phyloP scores from a whole-genome alignment of 2,113 vertebrate genomes.

The Serinus canaria region DNA sequence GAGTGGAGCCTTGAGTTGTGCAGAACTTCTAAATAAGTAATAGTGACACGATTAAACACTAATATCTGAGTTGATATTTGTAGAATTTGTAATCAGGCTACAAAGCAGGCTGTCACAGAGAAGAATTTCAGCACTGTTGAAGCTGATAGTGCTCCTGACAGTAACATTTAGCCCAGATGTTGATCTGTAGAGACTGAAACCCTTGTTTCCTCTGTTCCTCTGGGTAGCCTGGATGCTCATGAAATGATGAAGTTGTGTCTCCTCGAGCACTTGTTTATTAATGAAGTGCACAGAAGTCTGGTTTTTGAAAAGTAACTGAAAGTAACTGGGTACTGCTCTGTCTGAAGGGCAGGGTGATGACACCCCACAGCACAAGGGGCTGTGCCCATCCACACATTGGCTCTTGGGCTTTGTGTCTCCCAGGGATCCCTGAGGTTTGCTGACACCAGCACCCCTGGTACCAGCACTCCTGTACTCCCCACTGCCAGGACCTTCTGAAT shows the following conservation, averaged over 20 bases:
- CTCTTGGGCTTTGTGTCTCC: neutral
- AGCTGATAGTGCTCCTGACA: neutral
- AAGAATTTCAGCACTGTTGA: neutral
- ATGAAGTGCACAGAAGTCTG: neutral
- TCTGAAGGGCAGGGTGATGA: neutral
- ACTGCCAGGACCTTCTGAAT: neutral
- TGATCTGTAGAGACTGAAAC: neutral
- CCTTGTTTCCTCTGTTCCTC: neutral
- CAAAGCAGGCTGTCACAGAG: neutral
- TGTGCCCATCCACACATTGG: neutral
- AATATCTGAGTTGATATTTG: slow-evolving; percentile 1
- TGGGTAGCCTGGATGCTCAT: neutral
- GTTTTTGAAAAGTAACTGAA: neutral
- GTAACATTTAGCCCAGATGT: neutral
- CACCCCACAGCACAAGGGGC: neutral
- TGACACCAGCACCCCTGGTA: neutral
- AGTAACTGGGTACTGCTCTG: neutral
- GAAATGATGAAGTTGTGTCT: neutral
- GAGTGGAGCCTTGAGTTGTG: neutral
- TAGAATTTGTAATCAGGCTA: neutral
- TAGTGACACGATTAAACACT: neutral
- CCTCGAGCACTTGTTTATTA: neutral
- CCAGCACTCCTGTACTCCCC: neutral
- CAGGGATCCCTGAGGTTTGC: neutral
- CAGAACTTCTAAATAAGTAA: slow-evolving; percentile 1